Conservation (phyloP, 2,888 invertebrate genomes). For the Lordiphosa andalusiaca region DNA sequence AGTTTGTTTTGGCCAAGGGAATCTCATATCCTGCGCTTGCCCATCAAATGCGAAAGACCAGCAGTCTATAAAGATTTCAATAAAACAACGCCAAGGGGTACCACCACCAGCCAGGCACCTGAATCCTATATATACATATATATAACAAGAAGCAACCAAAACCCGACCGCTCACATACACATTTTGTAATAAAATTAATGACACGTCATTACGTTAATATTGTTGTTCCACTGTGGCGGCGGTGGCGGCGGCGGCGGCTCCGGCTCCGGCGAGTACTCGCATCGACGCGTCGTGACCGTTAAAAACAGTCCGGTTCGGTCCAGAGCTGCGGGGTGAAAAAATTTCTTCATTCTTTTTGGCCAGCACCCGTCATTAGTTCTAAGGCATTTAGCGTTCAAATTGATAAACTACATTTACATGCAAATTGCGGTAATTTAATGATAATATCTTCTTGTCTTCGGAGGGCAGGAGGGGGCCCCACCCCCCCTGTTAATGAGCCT, state of each 20-base stretch:
- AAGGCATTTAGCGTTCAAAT: constrained; percentile 71
- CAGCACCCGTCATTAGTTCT: constrained; percentile 66
- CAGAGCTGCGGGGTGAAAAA: constrained; percentile 61
- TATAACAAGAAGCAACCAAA: constrained; percentile 1
- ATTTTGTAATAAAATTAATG: constrained; percentile 74
- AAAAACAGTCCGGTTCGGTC: constrained; percentile 21
- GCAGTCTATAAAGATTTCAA: constrained; percentile 62
- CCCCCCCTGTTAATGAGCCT: constrained; percentile 56
- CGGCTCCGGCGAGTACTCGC: constrained; percentile 26
- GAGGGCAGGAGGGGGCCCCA: constrained; percentile 11
- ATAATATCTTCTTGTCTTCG: constrained; percentile 49
- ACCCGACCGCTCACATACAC: constrained; percentile 47
- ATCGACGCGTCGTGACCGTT: constrained; percentile 18
- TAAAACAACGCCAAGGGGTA: constrained; percentile 59
- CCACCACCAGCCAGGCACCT: not conserved
- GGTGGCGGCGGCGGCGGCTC: constrained; percentile 24
- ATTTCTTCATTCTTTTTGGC: constrained; percentile 64
- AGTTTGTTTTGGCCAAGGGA: too few relatives aligned
- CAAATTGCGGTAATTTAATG: constrained; percentile 69
- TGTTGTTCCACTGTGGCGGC: constrained; percentile 65
- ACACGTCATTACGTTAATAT: constrained; percentile 73
- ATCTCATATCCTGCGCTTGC: too few relatives aligned
- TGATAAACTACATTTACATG: constrained; percentile 73
- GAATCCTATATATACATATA: too few relatives aligned
- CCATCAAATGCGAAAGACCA: constrained; percentile 65